Evolutionary conservation across 2,888 invertebrate species (phyloP), one percentile per base, ranked within the genome.

Genomic region (Tinea semifulvella): DNA sequence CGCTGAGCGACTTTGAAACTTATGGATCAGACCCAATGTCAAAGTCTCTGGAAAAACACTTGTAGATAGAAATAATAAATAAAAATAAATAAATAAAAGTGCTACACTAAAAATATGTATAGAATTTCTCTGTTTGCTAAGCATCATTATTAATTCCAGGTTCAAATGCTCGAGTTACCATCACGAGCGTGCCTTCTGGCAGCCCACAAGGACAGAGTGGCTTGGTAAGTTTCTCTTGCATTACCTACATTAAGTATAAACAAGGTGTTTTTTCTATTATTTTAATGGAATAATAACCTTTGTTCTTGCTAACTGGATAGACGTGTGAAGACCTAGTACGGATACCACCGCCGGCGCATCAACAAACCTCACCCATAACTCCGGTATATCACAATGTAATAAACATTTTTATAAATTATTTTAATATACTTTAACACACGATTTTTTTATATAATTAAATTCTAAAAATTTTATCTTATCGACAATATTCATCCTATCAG

Each of bases 301-400:
- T 72, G 65, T 73, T 64, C 63, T 72, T 66, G 76, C 76, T 63
- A 59, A 60, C 65, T 54, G 72, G 77, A 69, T 85, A 88, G 88
- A 86, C 82, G 50, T 83, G 82, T 52, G 85, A 82, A 52, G 85
- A 85, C 57, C 73, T 85, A 66, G 75, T 69, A 58, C 87, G 90
- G 81, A 90, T 90, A 71, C 92, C 91, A 61, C 92, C 92, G 62
- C 92, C 92, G 64, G 92, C 92, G 56, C 92, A 92, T 74, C 92
- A 91, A 84, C 91, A 88, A 70, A 84, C 84, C 65, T 87, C 88
- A 62, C 88, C 88, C 56, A 84, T 88, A 64, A 85, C 86, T 65
- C 84, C 87, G 88, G 88, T 88, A 86, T 81, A 68, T 54, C 57
- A 60, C 49, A 69, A 66, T 62, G 58, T 67, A 65, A 68, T 64